phyloP scores from a whole-genome alignment of 2,797 vertebrate species.

The Ispidina lecontei region DNA sequence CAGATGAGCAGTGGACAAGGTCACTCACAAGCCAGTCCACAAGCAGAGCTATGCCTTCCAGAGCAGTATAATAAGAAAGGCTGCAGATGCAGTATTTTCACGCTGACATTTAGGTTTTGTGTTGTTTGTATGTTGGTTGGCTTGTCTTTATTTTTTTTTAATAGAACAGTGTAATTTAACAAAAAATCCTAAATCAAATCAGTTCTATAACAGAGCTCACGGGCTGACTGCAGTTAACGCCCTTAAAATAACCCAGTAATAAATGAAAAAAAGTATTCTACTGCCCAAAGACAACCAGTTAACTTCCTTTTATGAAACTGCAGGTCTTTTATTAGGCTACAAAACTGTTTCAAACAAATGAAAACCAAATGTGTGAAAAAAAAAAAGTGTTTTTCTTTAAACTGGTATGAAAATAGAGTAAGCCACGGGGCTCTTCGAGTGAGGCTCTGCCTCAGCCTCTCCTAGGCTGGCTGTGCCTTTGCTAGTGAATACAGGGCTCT shows the following conservation, averaged over 20 bases:
- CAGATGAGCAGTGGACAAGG: background rate
- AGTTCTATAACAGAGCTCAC: slow-evolving; percentile 16
- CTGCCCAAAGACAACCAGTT: slow-evolving; percentile 73
- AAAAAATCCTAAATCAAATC: slow-evolving; percentile 21
- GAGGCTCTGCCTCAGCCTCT: slow-evolving; percentile 14
- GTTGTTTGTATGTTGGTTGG: too few relatives aligned
- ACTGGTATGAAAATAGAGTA: background rate
- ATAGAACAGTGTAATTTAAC: slow-evolving; percentile 33
- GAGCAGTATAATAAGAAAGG: background rate
- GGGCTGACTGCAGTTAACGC: slow-evolving; percentile 54
- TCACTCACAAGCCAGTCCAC: background rate
- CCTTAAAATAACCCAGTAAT: slow-evolving; percentile 74
- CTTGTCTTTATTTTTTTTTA: background rate
- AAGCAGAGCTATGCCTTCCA: background rate
- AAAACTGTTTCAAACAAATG: slow-evolving; percentile 76
- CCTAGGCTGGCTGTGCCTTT: slow-evolving; percentile 17
- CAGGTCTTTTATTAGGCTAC: slow-evolving; percentile 73
- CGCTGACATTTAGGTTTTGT: background rate
- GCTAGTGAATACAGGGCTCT: slow-evolving; percentile 22
- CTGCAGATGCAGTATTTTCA: background rate
- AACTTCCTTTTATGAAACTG: slow-evolving; percentile 76
- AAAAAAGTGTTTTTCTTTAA: slow-evolving; percentile 44
- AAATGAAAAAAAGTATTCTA: slow-evolving; percentile 65
- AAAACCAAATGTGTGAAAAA: slow-evolving; percentile 76
- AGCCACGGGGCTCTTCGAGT: slow-evolving; percentile 5